Conservation (phyloP, 2,113 vertebrate genomes). For the Pedetes capensis region DNA sequence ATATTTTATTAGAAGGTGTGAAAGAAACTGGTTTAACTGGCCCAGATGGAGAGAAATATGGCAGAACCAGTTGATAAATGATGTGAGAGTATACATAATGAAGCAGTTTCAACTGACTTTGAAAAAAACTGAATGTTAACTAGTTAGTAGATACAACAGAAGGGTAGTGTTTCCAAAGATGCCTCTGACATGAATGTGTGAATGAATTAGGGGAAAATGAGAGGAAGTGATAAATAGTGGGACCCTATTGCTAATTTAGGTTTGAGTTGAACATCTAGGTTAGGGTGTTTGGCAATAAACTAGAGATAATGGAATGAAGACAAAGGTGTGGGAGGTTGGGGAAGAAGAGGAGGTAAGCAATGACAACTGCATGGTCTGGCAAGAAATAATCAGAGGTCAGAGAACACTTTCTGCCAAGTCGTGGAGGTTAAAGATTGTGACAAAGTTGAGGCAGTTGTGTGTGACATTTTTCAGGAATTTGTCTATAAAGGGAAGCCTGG, state of each 20-base stretch:
- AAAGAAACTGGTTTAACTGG: not conserved
- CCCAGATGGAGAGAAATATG: not conserved
- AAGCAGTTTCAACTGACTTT: not conserved
- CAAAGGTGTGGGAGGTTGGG: not conserved
- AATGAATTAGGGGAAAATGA: not conserved
- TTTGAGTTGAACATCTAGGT: not conserved
- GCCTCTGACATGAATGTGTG: not conserved
- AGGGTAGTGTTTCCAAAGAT: not conserved
- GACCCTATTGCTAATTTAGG: not conserved
- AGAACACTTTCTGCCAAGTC: not conserved
- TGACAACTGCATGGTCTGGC: not conserved
- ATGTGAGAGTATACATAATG: not conserved
- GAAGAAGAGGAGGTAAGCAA: not conserved
- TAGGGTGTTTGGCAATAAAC: not conserved
- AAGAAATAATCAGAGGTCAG: not conserved
- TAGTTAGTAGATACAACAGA: not conserved
- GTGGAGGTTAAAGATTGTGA: not conserved
- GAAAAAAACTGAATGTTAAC: conserved; percentile 13
- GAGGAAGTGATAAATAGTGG: not conserved
- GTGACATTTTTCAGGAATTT: not conserved
- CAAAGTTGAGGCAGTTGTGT: not conserved
- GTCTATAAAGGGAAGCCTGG: not conserved
- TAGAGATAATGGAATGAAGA: not conserved
- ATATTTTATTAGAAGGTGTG: not conserved
- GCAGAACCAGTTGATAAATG: not conserved